phyloP scores from a whole-genome alignment of 2,113 vertebrate species.

The Capreolus pygargus region DNA sequence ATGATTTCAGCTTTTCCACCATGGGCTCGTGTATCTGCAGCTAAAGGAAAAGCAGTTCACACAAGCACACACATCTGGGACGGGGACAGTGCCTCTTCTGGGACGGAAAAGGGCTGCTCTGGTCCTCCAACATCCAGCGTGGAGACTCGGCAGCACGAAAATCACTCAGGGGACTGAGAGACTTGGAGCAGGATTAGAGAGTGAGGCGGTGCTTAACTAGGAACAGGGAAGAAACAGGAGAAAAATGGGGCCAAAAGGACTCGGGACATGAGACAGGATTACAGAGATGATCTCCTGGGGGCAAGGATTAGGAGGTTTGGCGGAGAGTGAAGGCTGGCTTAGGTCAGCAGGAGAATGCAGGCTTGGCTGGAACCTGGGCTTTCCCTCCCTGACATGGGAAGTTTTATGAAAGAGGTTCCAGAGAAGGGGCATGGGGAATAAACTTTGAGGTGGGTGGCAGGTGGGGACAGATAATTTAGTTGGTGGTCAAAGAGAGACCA shows the following conservation, averaged over 20 bases:
- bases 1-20: background rate
- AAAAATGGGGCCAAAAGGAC: background rate
- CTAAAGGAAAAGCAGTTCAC: background rate
- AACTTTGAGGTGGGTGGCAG: background rate
- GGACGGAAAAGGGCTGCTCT: background rate
- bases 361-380: background rate
- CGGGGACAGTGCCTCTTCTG: no score
- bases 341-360: no score
- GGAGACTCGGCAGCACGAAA: background rate
- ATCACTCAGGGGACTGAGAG: background rate
- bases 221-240: background rate
- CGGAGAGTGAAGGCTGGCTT: background rate
- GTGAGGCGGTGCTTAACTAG: background rate
- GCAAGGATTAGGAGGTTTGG: background rate
- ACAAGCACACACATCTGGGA: background rate
- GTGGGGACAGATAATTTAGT: background rate
- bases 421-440: background rate
- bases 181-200: background rate
- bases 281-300: background rate
- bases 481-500: background rate
- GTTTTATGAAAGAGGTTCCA: background rate
- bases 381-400: background rate
- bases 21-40: background rate
- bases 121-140: background rate
- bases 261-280: background rate